Evolutionary conservation across 1,140 invertebrate genomes (phyloP), one percentile per base, ranked within the genome.

Genomic region (Papilio helenus): DNA sequence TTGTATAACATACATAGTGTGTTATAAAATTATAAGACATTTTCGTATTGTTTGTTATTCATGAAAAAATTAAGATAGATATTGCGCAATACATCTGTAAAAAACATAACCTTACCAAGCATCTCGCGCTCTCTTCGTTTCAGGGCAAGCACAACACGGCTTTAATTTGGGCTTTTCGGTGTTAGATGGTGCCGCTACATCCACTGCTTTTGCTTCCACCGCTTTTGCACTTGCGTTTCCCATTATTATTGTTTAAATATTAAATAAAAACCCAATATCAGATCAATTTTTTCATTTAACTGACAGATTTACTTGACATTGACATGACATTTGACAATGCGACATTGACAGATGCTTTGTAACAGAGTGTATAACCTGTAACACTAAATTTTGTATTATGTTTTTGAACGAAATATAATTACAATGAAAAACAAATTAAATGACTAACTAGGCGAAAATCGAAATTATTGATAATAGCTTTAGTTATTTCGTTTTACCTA

Each of bases 111-210:
- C 95, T 95, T 96, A 99, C 98, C 99, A 99, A 82, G 96, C 96
- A 95, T 99, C 99, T 87, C 99, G 95, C 34, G 95, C 96, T 95
- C 96, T 97, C 94, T 99, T 99, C 0, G 99, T 99, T 95, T 99
- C 99, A 0, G 99, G 99, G 95, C 99, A 99, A 72, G 99, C 99
- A 95, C 99, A 99, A 88, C 99, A 99, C 20, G 99, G 97, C 94
- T 99, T 99, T 76, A 98, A 95, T 92, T 98, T 98, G 71, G 96
- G 96, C 78, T 95, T 96, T 81, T 95, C 94, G 18, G 87, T 87
- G 12, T 86, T 81, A 61, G 86, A 86, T 26, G 88, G 84, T 61
- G 87, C 90, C 74, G 89, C 85, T 2, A 90, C 44, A 26, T 87
- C 90, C 0, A 81, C 79, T 2, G 87, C 82, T 84, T 90, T 91